A percentile compares a stretch with the other conserved stretches of the same genome.
phyloP scores from a whole-genome alignment of 2,113 vertebrate genomes.

The Notothenia rossii region DNA sequence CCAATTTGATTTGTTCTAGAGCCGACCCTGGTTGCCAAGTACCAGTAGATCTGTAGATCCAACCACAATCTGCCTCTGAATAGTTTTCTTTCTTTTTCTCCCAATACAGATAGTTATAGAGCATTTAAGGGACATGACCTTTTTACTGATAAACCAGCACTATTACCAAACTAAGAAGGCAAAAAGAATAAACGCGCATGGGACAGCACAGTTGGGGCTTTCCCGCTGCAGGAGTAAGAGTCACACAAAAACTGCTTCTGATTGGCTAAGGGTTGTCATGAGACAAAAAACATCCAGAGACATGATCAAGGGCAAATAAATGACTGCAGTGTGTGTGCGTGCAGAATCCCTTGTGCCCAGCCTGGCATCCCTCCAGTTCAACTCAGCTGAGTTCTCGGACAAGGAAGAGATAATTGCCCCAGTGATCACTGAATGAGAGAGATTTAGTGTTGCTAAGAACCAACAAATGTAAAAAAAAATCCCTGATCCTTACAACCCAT shows the following conservation, averaged over 20 bases:
- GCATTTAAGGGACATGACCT: conserved; percentile 70
- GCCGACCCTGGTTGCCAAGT: neutral
- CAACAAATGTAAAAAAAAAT: conserved; percentile 62
- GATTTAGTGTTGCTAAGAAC: conserved; percentile 65
- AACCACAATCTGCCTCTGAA: conserved; percentile 38
- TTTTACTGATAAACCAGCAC: conserved; percentile 48
- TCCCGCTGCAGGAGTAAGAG: conserved; percentile 52
- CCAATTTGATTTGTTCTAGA: no score
- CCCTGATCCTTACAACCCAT: conserved; percentile 58
- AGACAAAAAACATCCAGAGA: conserved; percentile 35
- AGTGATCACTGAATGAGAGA: conserved; percentile 66
- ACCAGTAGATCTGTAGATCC: conserved; percentile 29
- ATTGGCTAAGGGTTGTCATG: conserved; percentile 27
- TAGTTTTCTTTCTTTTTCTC: conserved; percentile 32
- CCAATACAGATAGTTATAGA: conserved; percentile 28
- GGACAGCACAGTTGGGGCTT: conserved; percentile 70
- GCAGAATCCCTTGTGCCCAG: conserved; percentile 68
- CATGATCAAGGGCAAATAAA: conserved; percentile 51
- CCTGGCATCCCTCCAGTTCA: conserved; percentile 68
- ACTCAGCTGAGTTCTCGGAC: conserved; percentile 76
- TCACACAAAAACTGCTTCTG: conserved; percentile 26
- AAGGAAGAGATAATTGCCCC: conserved; percentile 60
- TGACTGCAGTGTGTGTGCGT: conserved; percentile 49
- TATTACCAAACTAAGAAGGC: conserved; percentile 37
- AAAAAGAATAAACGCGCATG: conserved; percentile 30